A percentile compares a stretch with the other conserved stretches of the same genome.
Evolutionary conservation across 2,113 vertebrate genomes (phyloP).

Genomic region (Ondatra zibethicus): DNA sequence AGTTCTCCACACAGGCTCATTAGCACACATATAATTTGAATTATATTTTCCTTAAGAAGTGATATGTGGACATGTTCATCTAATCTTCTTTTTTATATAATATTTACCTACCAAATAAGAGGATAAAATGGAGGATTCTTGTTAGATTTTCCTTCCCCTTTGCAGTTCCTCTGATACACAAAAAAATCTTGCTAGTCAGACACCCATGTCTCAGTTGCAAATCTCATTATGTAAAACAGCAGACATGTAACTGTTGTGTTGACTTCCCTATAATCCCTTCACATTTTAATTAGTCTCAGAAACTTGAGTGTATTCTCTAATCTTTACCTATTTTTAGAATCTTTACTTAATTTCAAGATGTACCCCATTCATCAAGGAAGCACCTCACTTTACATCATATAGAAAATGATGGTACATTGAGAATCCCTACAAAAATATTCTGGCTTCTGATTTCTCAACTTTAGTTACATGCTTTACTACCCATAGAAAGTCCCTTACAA

Average conservation of each 20-base stretch:
- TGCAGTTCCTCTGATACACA: background rate
- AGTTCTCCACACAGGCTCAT: background rate
- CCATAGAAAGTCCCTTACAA: background rate
- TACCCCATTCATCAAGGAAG: background rate
- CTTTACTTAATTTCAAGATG: background rate
- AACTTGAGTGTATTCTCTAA: background rate
- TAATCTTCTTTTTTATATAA: background rate
- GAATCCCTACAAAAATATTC: background rate
- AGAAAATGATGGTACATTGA: background rate
- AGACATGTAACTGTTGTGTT: background rate
- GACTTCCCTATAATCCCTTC: background rate
- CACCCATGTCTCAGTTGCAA: background rate
- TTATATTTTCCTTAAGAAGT: background rate
- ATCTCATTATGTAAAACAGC: background rate
- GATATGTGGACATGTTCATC: background rate
- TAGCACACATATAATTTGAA: background rate
- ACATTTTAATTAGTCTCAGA: background rate
- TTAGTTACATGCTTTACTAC: background rate
- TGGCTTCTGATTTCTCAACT: background rate
- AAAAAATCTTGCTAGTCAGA: background rate
- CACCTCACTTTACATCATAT: background rate
- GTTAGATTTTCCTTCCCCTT: background rate
- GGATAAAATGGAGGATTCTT: background rate
- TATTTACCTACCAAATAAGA: background rate
- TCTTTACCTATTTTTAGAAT: background rate